phyloP scores from a whole-genome alignment of 2,888 invertebrate genomes.

The Cephonodes hylas region DNA sequence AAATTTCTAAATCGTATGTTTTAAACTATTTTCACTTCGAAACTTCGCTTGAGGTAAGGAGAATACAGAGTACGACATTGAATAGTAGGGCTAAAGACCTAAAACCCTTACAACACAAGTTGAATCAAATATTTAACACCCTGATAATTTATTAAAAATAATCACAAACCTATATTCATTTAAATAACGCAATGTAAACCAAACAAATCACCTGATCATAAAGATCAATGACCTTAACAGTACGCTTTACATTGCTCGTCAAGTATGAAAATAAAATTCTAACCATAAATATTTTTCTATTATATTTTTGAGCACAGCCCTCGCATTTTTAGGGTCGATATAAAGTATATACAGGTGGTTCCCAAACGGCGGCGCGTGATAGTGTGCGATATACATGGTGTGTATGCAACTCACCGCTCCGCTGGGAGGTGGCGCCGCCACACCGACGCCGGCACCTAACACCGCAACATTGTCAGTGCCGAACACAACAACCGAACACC shows the following conservation, averaged over 20 bases:
- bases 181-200: background rate
- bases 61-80: too few relatives aligned
- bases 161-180: background rate
- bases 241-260: background rate
- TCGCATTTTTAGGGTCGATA: too few relatives aligned
- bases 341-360: background rate
- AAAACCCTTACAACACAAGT: too few relatives aligned
- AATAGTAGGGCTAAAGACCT: too few relatives aligned
- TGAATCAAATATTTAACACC: background rate
- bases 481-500: slow-evolving; percentile 9
- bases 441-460: slow-evolving; percentile 28
- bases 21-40: too few relatives aligned
- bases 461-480: slow-evolving; percentile 34
- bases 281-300: too few relatives aligned
- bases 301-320: too few relatives aligned
- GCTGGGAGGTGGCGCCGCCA: slow-evolving; percentile 15
- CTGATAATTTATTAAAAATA: background rate
- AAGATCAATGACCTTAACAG: background rate
- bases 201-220: background rate
- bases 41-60: too few relatives aligned
- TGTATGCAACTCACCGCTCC: slow-evolving; percentile 29
- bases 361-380: background rate
- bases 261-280: too few relatives aligned
- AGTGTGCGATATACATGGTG: slow-evolving; percentile 9
- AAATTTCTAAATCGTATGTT: too few relatives aligned